Conservation (phyloP, 1,140 invertebrate genomes). For the Sinella curviseta region DNA sequence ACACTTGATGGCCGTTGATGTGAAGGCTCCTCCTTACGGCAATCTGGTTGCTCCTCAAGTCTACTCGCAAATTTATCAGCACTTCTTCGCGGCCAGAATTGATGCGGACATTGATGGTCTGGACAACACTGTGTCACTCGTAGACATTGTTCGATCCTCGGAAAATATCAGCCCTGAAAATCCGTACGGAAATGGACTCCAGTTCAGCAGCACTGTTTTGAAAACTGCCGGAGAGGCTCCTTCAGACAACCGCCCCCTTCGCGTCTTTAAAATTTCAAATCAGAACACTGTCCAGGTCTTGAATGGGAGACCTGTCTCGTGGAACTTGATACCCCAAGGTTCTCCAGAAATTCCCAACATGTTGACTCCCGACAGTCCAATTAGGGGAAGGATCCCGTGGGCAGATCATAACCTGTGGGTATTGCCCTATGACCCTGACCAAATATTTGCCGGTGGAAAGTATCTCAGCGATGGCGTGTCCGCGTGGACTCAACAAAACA, state of each 20-base stretch:
- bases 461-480: not conserved
- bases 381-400: not conserved
- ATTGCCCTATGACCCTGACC: not conserved
- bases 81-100: constrained; percentile 14
- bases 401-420: not conserved
- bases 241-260: not conserved
- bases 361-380: constrained; percentile 10
- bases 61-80: not conserved
- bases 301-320: not conserved
- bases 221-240: not conserved
- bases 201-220: not conserved
- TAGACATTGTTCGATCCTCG: constrained; percentile 26
- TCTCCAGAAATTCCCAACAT: not conserved
- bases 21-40: constrained; percentile 9
- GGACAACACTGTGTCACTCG: constrained; percentile 39
- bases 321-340: not conserved
- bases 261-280: not conserved
- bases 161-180: constrained; percentile 28
- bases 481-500: not conserved
- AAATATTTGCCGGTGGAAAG: constrained; percentile 8
- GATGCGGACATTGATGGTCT: constrained; percentile 40
- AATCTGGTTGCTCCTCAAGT: not conserved
- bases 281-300: not conserved
- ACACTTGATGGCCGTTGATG: not conserved
- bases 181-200: constrained; percentile 44